A percentile compares a stretch with the other conserved stretches of the same genome.
phyloP scores from a whole-genome alignment of 2,113 vertebrate species.

The Helogale parvula region DNA sequence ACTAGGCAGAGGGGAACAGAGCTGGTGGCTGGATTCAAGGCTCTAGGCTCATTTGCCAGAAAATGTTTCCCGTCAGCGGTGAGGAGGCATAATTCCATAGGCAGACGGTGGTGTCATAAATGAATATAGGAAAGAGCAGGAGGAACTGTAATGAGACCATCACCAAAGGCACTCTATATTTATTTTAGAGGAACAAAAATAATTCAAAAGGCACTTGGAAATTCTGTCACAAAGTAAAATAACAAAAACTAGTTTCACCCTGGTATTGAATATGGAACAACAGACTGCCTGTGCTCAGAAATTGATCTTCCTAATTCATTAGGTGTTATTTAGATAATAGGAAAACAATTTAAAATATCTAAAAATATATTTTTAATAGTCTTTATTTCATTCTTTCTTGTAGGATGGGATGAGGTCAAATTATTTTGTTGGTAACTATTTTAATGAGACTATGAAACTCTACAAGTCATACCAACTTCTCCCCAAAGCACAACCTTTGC shows the following conservation, averaged over 20 bases:
- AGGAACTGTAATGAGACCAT: background rate
- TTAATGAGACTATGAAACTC: conserved; percentile 29
- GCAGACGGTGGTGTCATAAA: background rate
- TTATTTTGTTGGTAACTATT: conserved; percentile 30
- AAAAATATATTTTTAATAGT: background rate
- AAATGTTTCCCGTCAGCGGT: background rate
- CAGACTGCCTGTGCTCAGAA: background rate
- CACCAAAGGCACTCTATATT: background rate
- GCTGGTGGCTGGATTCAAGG: background rate
- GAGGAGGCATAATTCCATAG: background rate
- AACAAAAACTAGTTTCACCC: background rate
- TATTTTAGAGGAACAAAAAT: conserved; percentile 32
- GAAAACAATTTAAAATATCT: background rate
- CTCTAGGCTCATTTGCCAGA: background rate
- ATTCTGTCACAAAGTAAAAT: background rate
- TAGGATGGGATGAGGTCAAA: background rate
- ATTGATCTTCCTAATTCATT: background rate
- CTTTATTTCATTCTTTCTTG: background rate
- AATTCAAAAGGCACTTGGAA: background rate
- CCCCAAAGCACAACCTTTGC: background rate
- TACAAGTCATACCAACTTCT: background rate
- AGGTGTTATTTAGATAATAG: background rate
- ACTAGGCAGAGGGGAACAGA: background rate
- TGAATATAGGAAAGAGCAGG: background rate
- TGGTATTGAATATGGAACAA: background rate